Conservation (phyloP, 2,797 vertebrate species). For the Falco columbarius region DNA sequence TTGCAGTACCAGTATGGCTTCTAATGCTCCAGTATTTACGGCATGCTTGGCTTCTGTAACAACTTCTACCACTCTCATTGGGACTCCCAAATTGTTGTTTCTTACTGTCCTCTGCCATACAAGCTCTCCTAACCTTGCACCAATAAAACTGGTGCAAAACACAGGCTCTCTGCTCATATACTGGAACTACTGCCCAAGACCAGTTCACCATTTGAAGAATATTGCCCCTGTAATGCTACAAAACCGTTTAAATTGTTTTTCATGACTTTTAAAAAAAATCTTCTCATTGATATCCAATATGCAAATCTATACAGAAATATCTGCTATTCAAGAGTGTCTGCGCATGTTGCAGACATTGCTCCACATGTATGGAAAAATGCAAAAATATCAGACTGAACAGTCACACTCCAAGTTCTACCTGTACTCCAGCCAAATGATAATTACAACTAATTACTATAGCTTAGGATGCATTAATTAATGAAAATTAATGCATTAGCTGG, state of each 20-base stretch:
- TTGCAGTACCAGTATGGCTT: accelerated
- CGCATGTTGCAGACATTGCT: not conserved
- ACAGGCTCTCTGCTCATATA: not conserved
- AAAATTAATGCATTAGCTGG: not conserved
- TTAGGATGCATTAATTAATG: not conserved
- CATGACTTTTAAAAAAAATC: accelerated
- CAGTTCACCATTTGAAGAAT: accelerated
- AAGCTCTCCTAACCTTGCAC: not conserved
- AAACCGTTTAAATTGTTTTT: not conserved
- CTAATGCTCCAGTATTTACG: not conserved
- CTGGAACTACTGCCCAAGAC: not conserved
- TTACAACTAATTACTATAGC: conserved; percentile 9
- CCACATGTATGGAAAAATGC: not conserved
- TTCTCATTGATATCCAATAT: accelerated
- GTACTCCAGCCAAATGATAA: not conserved
- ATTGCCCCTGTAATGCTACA: accelerated
- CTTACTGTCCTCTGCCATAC: accelerated
- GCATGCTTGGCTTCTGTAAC: not conserved
- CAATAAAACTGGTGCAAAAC: not conserved
- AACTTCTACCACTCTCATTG: accelerated
- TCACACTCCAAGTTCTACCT: not conserved
- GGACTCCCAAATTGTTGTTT: accelerated
- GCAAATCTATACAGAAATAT: not conserved
- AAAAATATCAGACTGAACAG: not conserved
- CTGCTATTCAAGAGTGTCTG: not conserved